These are phyloP conservation scores for Agrypnus murinus DNA, from an alignment of 2,888 invertebrate genomes.

Conservation along the genomic window DNA sequence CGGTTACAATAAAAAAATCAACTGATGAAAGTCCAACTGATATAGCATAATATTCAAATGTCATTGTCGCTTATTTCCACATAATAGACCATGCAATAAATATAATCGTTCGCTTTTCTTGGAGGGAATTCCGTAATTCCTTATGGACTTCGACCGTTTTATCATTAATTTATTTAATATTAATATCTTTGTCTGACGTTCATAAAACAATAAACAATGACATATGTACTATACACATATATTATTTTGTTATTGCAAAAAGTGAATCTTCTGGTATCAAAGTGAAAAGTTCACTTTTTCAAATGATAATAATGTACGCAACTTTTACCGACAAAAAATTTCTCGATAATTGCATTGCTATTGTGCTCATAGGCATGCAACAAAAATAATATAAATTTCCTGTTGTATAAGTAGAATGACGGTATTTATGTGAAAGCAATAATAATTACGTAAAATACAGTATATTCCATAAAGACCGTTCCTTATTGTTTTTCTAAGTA, in stretches of 20 bases:
- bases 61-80: constrained; percentile 12
- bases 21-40: constrained; percentile 23
- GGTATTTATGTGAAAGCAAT: too few species aligned
- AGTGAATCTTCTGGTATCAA: not conserved
- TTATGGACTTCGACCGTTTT: constrained; percentile 7
- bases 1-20: constrained; percentile 10
- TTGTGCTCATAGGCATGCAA: too few species aligned
- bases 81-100: constrained; percentile 4
- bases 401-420: too few species aligned
- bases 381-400: too few species aligned
- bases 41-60: not conserved
- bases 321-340: too few species aligned
- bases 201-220: not conserved
- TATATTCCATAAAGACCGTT: too few species aligned
- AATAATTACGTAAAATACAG: too few species aligned
- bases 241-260: not conserved
- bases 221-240: too few species aligned
- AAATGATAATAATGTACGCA: too few species aligned
- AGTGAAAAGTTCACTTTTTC: not conserved
- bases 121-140: constrained; percentile 18
- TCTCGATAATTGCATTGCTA: too few species aligned
- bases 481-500: too few species aligned
- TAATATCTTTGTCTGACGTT: not conserved
- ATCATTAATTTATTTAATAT: constrained; percentile 2
- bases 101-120: not conserved